Base-by-base conservation (phyloP, 2,888 invertebrate genomes). In the Pherbina coryleti region DNA sequence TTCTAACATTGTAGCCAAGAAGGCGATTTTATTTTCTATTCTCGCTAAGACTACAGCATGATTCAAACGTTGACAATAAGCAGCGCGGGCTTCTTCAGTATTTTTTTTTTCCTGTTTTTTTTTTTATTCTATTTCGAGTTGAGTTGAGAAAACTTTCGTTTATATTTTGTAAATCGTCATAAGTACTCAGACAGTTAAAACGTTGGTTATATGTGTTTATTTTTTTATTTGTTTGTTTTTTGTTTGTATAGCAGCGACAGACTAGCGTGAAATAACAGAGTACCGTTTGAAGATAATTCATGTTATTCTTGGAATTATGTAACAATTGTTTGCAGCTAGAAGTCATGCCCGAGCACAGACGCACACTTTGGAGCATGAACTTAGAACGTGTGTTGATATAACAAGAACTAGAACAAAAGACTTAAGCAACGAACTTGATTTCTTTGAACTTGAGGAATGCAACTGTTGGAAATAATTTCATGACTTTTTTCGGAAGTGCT, bases 121-220 rank as follows among this genome's bases (percentile, higher is more conserved):
- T 5, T 44, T 44, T 60, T 3, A 9, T 60, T 22, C 8, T 60
- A 25, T 9, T 22, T 28, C 57, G 9, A 28, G 22, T 60, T 60
- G 28, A 44, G 44, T 28, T 25, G 57, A 19, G 57, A 60, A 19
- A 60, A 60, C 57, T 60, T 60, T 60, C 57, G 57, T 60, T 60
- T 60, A 28, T 25, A n/a, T 60, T 28, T 28, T 22, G 25, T 28
- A 22, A 60, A 8, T 14, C 7, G 57, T 60, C 28, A 22, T 7
- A 37, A 37, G 37, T 37, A 8, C 37, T 37, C 37, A 8, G 8
- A 37, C 37, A 37, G 37, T 37, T 37, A 37, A 5, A 8, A 37
- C 7, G 37, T 37, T 5, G 11, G 44, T 44, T 44, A 44, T 11
- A 11, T 44, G 44, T 44, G 11, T 44, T 44, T 44, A 2, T 11